Evolutionary conservation across 2,113 vertebrate species (phyloP).

Genomic region (Esox niger): DNA sequence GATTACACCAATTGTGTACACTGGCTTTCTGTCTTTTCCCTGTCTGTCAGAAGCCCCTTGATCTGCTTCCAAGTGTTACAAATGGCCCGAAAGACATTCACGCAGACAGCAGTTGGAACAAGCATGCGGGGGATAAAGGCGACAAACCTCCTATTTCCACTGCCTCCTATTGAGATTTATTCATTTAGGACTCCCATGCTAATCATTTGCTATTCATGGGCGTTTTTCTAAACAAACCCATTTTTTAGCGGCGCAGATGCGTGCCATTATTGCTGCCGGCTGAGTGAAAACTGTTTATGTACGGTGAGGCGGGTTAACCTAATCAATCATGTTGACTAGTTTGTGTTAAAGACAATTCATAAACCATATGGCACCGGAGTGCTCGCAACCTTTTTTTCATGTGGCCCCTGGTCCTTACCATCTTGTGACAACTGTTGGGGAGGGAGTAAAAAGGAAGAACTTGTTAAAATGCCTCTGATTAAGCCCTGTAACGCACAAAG

Average conservation of each 20-base stretch:
- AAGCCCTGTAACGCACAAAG: slow-evolving; percentile 57
- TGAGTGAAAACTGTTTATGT: slow-evolving; percentile 67
- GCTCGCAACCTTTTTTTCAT: slow-evolving; percentile 53
- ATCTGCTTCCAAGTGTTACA: slow-evolving; percentile 60
- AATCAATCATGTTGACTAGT: slow-evolving; percentile 79
- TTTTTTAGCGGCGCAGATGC: slow-evolving; percentile 73
- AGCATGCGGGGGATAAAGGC: slow-evolving; percentile 33
- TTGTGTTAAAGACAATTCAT: slow-evolving; percentile 71
- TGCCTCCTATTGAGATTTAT: slow-evolving; percentile 71
- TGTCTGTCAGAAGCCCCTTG: slow-evolving; percentile 38
- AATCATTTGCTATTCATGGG: slow-evolving; percentile 77
- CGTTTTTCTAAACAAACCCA: slow-evolving; percentile 64
- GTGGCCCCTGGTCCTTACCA: slow-evolving; percentile 47
- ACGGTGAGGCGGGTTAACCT: slow-evolving; percentile 70
- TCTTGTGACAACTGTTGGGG: slow-evolving; percentile 66
- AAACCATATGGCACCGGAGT: slow-evolving; percentile 75
- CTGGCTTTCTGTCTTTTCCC: slow-evolving; percentile 32
- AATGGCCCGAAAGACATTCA: slow-evolving; percentile 58
- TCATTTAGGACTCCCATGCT: slow-evolving; percentile 73
- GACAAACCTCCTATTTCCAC: slow-evolving; percentile 57
- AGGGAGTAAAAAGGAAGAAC: slow-evolving; percentile 31
- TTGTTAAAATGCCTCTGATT: slow-evolving; percentile 68
- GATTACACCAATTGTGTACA: slow-evolving; percentile 60
- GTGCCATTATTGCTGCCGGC: slow-evolving; percentile 64
- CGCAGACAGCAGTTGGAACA: slow-evolving; percentile 24